These are phyloP conservation scores for Sula dactylatra DNA, from an alignment of 2,113 vertebrate species.

Conservation along the genomic window DNA sequence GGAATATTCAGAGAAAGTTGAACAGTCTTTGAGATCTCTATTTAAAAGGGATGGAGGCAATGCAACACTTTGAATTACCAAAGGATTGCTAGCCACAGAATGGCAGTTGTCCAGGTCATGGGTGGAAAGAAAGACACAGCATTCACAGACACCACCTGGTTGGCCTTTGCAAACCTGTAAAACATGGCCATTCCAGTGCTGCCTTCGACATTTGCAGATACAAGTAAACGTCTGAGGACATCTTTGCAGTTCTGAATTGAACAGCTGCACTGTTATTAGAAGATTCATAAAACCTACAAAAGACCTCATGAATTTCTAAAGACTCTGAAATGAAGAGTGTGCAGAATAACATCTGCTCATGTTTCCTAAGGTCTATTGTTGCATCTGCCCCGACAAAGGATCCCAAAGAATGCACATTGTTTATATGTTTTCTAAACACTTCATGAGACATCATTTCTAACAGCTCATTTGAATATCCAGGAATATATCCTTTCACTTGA, in stretches of 20 bases:
- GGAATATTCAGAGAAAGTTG: not conserved
- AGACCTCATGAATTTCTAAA: slow-evolving; percentile 65
- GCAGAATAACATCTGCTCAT: slow-evolving; percentile 60
- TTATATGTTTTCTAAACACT: slow-evolving; percentile 29
- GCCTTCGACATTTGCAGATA: not conserved
- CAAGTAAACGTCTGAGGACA: not conserved
- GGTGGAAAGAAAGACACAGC: not conserved
- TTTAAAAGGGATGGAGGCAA: not conserved
- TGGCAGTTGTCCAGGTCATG: not conserved
- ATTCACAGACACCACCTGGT: not conserved
- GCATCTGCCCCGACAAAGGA: slow-evolving; percentile 38
- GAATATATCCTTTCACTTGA: slow-evolving; percentile 7
- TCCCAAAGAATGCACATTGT: slow-evolving; percentile 22
- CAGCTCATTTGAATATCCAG: slow-evolving; percentile 29
- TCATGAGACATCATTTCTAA: not conserved
- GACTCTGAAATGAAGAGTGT: slow-evolving; percentile 35
- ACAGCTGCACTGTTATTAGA: slow-evolving; percentile 36
- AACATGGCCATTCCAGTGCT: not conserved
- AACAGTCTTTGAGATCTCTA: not conserved
- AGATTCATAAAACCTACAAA: slow-evolving; percentile 46
- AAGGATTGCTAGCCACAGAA: not conserved
- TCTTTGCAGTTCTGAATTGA: slow-evolving; percentile 1
- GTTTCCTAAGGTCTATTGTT: slow-evolving; percentile 46
- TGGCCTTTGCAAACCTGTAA: not conserved
- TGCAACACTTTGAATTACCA: not conserved